Evolutionary conservation across 1,140 invertebrate species (phyloP).

Genomic region (Belonocnema kinseyi): DNA sequence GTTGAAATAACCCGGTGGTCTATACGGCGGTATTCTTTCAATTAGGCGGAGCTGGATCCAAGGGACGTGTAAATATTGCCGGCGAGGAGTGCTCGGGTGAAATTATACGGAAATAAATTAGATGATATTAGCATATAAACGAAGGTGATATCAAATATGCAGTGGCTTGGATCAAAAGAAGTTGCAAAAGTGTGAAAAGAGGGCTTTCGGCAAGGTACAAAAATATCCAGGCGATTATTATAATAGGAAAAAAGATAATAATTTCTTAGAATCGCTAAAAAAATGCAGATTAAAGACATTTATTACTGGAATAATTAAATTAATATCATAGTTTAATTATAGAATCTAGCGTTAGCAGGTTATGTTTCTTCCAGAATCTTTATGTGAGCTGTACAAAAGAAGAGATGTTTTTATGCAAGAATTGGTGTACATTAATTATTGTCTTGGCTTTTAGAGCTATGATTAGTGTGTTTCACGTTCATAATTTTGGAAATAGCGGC

Average conservation of each 20-base stretch:
- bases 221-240: too few species aligned
- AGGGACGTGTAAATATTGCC: conserved; percentile 38
- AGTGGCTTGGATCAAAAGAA: neutral
- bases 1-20: neutral
- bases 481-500: conserved; percentile 4
- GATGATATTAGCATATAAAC: conserved; percentile 56
- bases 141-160: conserved; percentile 41
- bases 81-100: neutral
- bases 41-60: conserved; percentile 42
- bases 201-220: neutral
- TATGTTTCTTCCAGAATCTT: too few species aligned
- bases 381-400: neutral
- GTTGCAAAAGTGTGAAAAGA: conserved; percentile 21
- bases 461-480: neutral
- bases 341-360: too few species aligned
- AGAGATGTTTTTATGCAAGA: conserved; percentile 5
- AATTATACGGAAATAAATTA: conserved; percentile 52
- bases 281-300: neutral
- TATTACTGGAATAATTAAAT: neutral
- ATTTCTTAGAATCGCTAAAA: neutral
- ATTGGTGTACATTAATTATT: neutral
- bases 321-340: neutral
- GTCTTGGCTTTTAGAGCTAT: conserved; percentile 6
- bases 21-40: conserved; percentile 53
- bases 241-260: too few species aligned